phyloP scores from a whole-genome alignment of 2,888 invertebrate genomes.

The Aspidiotus destructor region DNA sequence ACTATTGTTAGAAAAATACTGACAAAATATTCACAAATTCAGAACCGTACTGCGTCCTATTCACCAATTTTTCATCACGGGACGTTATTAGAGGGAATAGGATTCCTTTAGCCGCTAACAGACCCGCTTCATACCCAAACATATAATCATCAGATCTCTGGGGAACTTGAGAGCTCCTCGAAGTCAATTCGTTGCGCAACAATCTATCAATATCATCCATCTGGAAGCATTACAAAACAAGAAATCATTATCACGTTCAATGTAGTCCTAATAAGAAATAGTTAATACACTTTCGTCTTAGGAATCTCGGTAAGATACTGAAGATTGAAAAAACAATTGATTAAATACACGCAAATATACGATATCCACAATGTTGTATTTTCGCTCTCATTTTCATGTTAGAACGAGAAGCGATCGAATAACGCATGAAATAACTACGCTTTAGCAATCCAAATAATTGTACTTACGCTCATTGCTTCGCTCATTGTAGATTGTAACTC shows the following conservation, averaged over 20 bases:
- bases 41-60: conserved; percentile 1
- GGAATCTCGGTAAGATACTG: conserved; percentile 10
- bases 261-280: conserved; percentile 12
- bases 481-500: conserved; percentile 11
- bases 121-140: neutral
- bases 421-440: too few relatives aligned
- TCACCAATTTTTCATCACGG: neutral
- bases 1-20: conserved; percentile 2
- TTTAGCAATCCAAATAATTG: conserved; percentile 15
- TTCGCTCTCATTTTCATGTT: too few relatives aligned
- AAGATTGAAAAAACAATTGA: conserved; percentile 10
- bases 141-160: too few relatives aligned
- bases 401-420: too few relatives aligned
- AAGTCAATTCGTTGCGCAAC: neutral
- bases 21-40: neutral
- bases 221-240: conserved; percentile 11
- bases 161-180: too few relatives aligned
- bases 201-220: neutral
- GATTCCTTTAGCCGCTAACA: neutral
- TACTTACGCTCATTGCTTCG: conserved; percentile 10
- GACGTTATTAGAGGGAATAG: neutral
- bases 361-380: conserved; percentile 13
- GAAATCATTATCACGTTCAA: conserved; percentile 12
- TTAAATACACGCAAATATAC: conserved; percentile 10
- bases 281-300: conserved; percentile 14